A percentile compares a stretch with the other conserved stretches of the same genome.
These are phyloP conservation scores for Oncorhynchus nerka DNA, from an alignment of 2,113 vertebrate genomes.

Conservation along the genomic window DNA sequence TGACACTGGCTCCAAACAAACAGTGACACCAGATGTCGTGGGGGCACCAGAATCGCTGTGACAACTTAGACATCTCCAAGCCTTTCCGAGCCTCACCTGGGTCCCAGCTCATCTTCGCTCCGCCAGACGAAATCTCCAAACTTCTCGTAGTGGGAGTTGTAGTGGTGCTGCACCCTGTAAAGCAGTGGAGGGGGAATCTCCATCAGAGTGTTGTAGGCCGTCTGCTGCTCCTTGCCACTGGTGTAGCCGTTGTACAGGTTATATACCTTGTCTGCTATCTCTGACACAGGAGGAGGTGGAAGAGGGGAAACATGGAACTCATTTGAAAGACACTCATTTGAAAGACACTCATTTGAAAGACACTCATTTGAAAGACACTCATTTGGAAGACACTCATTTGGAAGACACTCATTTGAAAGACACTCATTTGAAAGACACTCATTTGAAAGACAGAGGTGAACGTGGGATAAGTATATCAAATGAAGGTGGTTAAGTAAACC, in stretches of 20 bases:
- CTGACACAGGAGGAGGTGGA: conserved; percentile 61
- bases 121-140: conserved; percentile 98
- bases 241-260: conserved; percentile 98
- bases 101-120: conserved; percentile 95
- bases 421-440: not conserved
- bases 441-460: not conserved
- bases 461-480: too few species aligned
- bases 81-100: conserved; percentile 79
- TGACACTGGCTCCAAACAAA: not conserved
- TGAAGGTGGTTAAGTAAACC: not conserved
- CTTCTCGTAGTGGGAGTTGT: conserved; percentile 98
- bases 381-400: too few species aligned
- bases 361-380: not conserved
- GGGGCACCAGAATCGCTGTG: not conserved
- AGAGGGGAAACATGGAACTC: not conserved
- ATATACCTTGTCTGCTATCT: conserved; percentile 97
- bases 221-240: conserved; percentile 98
- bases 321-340: not conserved
- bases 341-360: too few species aligned
- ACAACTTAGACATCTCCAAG: too few species aligned
- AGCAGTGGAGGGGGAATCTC: conserved; percentile 91
- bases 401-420: too few species aligned
- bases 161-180: conserved; percentile 93
- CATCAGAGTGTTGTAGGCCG: conserved; percentile 96
- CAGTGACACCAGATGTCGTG: not conserved